A percentile compares a stretch with the other conserved stretches of the same genome.
Evolutionary conservation across 2,888 invertebrate species (phyloP).

Genomic region (Brenthis hecate): DNA sequence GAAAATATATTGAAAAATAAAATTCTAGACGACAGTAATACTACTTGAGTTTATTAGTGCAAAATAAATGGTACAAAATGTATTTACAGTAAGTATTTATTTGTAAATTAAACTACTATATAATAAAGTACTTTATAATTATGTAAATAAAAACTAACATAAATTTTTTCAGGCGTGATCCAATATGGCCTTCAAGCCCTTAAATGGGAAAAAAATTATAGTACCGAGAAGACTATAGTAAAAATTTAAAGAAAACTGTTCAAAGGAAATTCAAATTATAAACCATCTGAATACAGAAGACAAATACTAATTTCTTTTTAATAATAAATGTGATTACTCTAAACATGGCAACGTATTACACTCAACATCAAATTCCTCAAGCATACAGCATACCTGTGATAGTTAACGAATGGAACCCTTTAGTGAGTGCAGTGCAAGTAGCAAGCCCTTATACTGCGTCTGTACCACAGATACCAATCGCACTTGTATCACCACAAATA

Average conservation of each 20-base stretch:
- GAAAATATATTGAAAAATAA: constrained; percentile 10
- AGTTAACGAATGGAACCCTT: constrained; percentile 44
- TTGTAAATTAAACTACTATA: not conserved
- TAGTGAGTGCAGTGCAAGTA: constrained; percentile 38
- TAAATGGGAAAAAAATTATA: constrained; percentile 6
- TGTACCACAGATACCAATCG: constrained; percentile 41
- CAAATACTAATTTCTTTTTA: not conserved
- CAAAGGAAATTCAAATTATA: not conserved
- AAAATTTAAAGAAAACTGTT: not conserved
- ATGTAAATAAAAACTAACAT: not conserved
- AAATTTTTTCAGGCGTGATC: constrained; percentile 31
- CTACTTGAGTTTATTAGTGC: constrained; percentile 32
- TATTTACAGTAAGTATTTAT: constrained; percentile 8
- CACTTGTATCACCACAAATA: constrained; percentile 39
- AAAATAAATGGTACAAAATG: not conserved
- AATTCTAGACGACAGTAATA: constrained; percentile 39
- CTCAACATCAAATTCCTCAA: constrained; percentile 39
- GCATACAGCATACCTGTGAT: constrained; percentile 38
- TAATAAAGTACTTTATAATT: not conserved
- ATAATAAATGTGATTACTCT: not conserved
- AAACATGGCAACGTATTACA: constrained; percentile 41
- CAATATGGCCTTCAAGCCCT: constrained; percentile 27
- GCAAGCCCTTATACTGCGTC: constrained; percentile 36
- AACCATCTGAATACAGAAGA: not conserved
- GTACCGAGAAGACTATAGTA: constrained; percentile 2